Percentiles rank a stretch among this genome's conserved stretches.
Conservation (phyloP, 2,113 vertebrate genomes). For the Quiscalus mexicanus region DNA sequence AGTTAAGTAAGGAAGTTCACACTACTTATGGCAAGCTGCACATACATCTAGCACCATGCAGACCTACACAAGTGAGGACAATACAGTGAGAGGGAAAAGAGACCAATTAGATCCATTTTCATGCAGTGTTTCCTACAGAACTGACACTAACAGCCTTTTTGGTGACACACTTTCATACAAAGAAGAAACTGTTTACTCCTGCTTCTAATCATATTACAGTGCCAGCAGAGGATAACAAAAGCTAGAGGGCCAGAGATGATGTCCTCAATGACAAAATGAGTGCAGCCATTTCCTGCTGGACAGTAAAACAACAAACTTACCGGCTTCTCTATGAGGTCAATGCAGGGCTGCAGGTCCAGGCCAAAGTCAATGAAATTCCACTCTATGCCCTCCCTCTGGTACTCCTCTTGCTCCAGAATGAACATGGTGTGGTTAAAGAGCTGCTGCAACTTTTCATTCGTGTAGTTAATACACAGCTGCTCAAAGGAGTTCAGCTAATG, state of each 20-base stretch:
- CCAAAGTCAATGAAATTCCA: conserved; percentile 95
- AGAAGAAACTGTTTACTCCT: background rate
- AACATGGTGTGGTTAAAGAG: conserved; percentile 95
- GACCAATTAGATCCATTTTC: background rate
- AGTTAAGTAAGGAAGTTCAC: background rate
- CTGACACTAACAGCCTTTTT: background rate
- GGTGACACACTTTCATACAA: background rate
- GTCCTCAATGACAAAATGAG: background rate
- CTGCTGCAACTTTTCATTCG: conserved; percentile 90
- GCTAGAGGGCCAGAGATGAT: background rate
- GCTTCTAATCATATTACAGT: background rate
- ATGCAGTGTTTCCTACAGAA: background rate
- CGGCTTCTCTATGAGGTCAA: conserved; percentile 94
- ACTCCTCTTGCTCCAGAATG: conserved; percentile 92
- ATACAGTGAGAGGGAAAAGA: background rate
- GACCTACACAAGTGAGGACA: background rate
- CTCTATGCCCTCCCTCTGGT: conserved; percentile 92
- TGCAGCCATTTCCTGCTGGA: background rate
- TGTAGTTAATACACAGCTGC: conserved; percentile 91
- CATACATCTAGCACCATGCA: background rate
- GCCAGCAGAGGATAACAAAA: background rate
- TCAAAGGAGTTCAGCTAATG: conserved; percentile 93
- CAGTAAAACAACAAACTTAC: conserved; percentile 61
- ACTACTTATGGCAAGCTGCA: background rate
- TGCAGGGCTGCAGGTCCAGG: conserved; percentile 89